Evolutionary conservation across 2,797 vertebrate genomes (phyloP), one percentile per base, ranked within the genome.

Genomic region (Mormyrus proboscirostris): DNA sequence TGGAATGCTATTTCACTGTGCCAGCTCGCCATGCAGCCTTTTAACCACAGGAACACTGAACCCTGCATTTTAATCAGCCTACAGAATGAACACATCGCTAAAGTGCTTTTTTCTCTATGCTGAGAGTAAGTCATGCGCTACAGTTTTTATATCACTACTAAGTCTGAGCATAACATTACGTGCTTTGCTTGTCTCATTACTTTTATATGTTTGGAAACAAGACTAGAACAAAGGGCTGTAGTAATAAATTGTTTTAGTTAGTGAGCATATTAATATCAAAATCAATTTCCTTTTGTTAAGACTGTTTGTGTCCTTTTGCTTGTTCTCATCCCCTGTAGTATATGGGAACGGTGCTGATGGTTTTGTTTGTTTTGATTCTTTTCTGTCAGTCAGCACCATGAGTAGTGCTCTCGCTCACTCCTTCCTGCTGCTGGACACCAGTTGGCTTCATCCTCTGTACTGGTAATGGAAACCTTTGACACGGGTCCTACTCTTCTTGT

Each of bases 61-160:
- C 92, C 89, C 16, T 79, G 5, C 38, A 57, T 57, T 55, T 38
- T 90, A 92, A 91, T 91, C 90, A 89, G 90, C 88, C 88, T 91
- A 90, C 90, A 89, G 53, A 89, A 90, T 73, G 12, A 91, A 79
- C 90, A 91, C 93, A 91, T 92, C 93, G 90, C 92, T 92, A 85
- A 91, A 92, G 93, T 91, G 89, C n/a, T n/a, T 89, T 92, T 93
- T 92, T 87, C 90, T 76, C 50, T 91, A 91, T 92, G 92, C 90
- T 89, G 89, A 89, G 93, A 94, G 94, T 93, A 93, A 90, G 90
- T 93, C 90, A 88, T 55, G 89, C 62, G 88, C 49, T 59, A 88
- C 84, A 86, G 83, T 38, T 47, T 87, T 88, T 73, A 91, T 55
- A 41, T 88, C 16, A 16, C 59, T 9, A 44, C 14, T 65, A 44